Percentiles rank a stretch among this genome's conserved stretches.
phyloP scores from a whole-genome alignment of 2,113 vertebrate species.

The Hyperopisus bebe region DNA sequence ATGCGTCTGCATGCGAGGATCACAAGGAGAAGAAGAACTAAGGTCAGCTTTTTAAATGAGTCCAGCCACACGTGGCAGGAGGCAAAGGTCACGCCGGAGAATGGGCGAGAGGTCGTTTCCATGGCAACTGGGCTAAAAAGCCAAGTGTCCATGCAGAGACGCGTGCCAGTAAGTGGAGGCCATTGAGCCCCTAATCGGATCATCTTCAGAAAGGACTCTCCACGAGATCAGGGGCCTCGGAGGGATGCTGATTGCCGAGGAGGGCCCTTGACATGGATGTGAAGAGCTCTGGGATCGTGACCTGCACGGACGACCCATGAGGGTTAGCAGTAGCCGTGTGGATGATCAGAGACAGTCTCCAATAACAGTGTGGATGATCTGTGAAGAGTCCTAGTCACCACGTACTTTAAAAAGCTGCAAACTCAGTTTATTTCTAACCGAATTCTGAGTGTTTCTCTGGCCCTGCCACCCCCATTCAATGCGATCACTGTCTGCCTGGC shows the following conservation, averaged over 20 bases:
- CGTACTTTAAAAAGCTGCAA: not conserved
- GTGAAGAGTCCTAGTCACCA: not conserved
- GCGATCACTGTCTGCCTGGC: not conserved
- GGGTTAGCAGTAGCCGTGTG: not conserved
- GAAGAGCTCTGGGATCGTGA: not conserved
- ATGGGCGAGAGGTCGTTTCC: slow-evolving; percentile 6
- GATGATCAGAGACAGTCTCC: not conserved
- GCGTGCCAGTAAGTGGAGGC: not conserved
- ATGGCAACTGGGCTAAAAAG: slow-evolving; percentile 18
- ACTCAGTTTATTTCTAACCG: not conserved
- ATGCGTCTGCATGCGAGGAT: not conserved
- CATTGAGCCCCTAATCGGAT: not conserved
- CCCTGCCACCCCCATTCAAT: not conserved
- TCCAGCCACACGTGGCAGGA: slow-evolving; percentile 15
- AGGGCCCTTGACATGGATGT: not conserved
- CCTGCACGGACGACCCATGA: not conserved
- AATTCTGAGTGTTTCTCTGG: not conserved
- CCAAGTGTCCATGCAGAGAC: not conserved
- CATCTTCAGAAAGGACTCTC: slow-evolving; percentile 1
- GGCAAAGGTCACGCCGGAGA: slow-evolving; percentile 11
- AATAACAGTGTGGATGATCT: not conserved
- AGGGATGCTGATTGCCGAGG: not conserved
- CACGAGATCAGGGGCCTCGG: not conserved
- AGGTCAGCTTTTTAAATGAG: slow-evolving; percentile 15
- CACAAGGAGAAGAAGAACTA: not conserved